Evolutionary conservation across 2,888 invertebrate species (phyloP).

Genomic region (Phorcus lineatus): DNA sequence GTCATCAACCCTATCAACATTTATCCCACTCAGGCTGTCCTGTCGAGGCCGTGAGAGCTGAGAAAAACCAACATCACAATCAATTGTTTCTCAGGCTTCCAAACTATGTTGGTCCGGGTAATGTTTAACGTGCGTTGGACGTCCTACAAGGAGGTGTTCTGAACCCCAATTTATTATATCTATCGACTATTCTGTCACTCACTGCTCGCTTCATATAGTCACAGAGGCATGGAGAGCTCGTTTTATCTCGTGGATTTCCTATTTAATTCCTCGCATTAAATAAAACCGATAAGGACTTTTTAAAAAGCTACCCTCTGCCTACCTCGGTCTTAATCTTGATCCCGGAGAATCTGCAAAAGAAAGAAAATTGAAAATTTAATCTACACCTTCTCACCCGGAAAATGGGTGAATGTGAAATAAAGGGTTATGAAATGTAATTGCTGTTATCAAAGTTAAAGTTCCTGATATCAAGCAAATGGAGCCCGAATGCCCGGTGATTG

Average conservation of each 20-base stretch:
- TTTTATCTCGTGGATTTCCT: slow-evolving; percentile 3
- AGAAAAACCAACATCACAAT: slow-evolving; percentile 17
- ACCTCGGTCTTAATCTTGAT: slow-evolving; percentile 70
- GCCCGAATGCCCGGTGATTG: too few relatives aligned
- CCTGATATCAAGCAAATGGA: too few relatives aligned
- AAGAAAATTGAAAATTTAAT: slow-evolving; percentile 25
- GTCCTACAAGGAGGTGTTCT: slow-evolving; percentile 35
- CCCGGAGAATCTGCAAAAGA: slow-evolving; percentile 65
- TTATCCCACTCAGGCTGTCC: too few relatives aligned
- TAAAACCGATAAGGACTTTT: slow-evolving; percentile 5
- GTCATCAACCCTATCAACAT: too few relatives aligned
- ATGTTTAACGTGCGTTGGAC: slow-evolving; percentile 36
- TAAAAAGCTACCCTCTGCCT: slow-evolving; percentile 31
- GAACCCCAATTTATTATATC: slow-evolving; percentile 37
- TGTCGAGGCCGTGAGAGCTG: not conserved
- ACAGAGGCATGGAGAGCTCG: not conserved
- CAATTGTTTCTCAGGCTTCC: slow-evolving; percentile 36
- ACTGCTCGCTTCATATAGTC: not conserved
- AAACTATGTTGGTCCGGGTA: slow-evolving; percentile 32
- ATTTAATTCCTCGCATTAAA: not conserved
- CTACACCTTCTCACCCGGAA: not conserved
- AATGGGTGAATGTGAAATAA: not conserved
- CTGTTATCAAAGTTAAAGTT: not conserved
- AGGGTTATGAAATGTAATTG: not conserved
- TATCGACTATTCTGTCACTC: slow-evolving; percentile 31